Base-by-base conservation (phyloP, 2,113 vertebrate genomes). In the Brachyhypopomus occidentalis region DNA sequence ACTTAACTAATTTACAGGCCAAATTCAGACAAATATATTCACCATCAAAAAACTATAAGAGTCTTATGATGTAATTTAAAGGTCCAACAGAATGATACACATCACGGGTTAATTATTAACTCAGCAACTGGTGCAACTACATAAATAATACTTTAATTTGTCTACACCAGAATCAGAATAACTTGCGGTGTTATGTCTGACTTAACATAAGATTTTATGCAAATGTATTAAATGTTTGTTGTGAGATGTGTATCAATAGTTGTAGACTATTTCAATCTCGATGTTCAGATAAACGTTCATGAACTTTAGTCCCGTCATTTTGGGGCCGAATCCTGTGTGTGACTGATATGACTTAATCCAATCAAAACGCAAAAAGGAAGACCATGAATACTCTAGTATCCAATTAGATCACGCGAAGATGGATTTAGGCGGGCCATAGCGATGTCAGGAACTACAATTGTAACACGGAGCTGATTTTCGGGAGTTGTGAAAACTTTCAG, bases 301-400 rank as follows among this genome's bases (percentile, higher is more conserved):
- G 75, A 91, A 88, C 90, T 87, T 87, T 66, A 0, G 34, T 76
- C 79, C 48, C 3, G 76, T 80, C 52, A 7, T 19, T 59, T 55
- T 9, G 19, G 0, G 0, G 19, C 8, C 25, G 77, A 63, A 19
- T 4, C 55, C 23, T 7, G 34, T 2, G 9, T 4, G 34, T 83
- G 81, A 83, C 41, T 63, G 81, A 76, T 4, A 2, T 5, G 8
- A 19, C 9, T 3, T 11, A 6, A n/a, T 69, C 86, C 83, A 87
- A 87, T 83, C 70, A 56, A n/a, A 59, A 69, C 16, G 22, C 12
- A 55, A 23, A 8, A 2, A 11, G 0, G 20, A 38, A 16, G 9
- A 2, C 2, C 20, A 8, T 34, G 25, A 8, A n/a, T 9, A 36
- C 4, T 12, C 11, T 17, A 19, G 19, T 20, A 36, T 5, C 77